Percentiles rank a stretch among this genome's conserved stretches.
Conservation (phyloP, 1,140 invertebrate genomes). For the Plutomurus gul region DNA sequence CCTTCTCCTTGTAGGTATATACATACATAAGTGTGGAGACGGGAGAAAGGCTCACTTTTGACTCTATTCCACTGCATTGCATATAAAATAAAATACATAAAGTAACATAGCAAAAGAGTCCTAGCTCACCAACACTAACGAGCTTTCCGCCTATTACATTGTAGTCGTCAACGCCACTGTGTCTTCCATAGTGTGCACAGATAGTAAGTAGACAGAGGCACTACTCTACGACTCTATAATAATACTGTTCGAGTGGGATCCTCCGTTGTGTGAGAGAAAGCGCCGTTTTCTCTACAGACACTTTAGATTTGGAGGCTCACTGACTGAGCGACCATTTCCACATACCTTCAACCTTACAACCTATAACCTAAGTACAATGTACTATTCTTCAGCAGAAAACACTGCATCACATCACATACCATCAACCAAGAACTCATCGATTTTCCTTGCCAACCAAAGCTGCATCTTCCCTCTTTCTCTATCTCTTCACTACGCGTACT, state of each 20-base stretch:
- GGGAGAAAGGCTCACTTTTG: no score
- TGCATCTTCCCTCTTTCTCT: no score
- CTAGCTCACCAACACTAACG: slow-evolving; percentile 33
- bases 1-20: no score
- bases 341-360: background rate
- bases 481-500: background rate
- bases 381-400: no score
- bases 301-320: background rate
- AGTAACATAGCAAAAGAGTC: slow-evolving; percentile 12
- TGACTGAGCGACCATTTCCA: background rate
- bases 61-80: background rate
- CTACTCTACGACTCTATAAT: no score
- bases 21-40: no score
- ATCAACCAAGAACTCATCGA: slow-evolving; percentile 15
- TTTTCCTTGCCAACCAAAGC: background rate
- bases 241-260: no score
- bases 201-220: background rate
- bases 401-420: slow-evolving; percentile 6
- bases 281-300: background rate
- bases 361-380: background rate
- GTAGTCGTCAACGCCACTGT: slow-evolving; percentile 17
- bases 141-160: slow-evolving; percentile 34
- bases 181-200: background rate
- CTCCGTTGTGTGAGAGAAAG: background rate
- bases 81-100: slow-evolving; percentile 16